Evolutionary conservation across 2,888 invertebrate species (phyloP), one percentile per base, ranked within the genome.

Genomic region (Sialis lutaria): DNA sequence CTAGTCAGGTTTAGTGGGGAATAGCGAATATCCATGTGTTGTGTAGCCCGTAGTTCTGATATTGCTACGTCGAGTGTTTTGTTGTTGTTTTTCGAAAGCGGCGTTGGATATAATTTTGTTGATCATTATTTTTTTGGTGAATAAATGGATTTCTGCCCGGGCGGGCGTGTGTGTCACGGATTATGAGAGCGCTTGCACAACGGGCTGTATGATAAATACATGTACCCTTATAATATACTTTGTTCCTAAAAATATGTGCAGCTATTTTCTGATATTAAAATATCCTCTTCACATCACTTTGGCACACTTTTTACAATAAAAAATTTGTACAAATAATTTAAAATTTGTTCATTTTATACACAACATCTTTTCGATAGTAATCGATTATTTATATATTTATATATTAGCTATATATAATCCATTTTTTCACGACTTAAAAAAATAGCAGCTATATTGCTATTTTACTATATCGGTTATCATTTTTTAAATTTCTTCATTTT

Each of bases 261-360:
- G 58, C 58, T 60, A 57, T 62, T 59, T 63, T 64, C 64, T 46
- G 49, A 65, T 64, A 63, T 64, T 60, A 64, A 49, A 50, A 65
- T 64, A 63, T 64, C 60, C 60, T 64, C 64, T 47, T 31, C 37
- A 37, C 45, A 45, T 64, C 66, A 64, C 65, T 67, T 67, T 67
- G 66, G 66, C 66, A 66, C 67, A 65, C 62, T 63, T 64, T 49
- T 46, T 44, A 46, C 60, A 42, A 45, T 54, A 53, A 64, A 61
- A 64, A 63, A 62, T 63, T 65, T 67, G 64, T 67, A 66, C 65
- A 67, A 65, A 67, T 65, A 66, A 66, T 64, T 65, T 64, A 65
- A 64, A 58, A 59, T 53, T 57, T 62, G 39, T 40, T 31, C 30
- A 37, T 46, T 46, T 64, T 65, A 64, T 65, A 67, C 63, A 65